These are phyloP conservation scores for Bradypus variegatus DNA, from an alignment of 2,797 vertebrate species.

Conservation along the genomic window DNA sequence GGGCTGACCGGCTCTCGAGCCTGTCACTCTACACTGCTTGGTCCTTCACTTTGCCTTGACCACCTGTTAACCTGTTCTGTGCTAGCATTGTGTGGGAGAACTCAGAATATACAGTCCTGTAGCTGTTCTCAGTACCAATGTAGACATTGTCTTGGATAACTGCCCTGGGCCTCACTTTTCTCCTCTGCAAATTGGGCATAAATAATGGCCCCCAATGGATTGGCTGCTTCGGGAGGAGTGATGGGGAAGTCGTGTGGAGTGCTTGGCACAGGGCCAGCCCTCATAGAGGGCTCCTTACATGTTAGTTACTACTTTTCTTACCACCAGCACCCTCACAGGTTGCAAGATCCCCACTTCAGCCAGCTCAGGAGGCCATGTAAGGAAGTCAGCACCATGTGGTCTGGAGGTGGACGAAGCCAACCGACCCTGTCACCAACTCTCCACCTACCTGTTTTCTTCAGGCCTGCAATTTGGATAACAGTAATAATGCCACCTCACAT, in stretches of 20 bases:
- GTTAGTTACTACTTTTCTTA: background rate
- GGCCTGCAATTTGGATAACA: background rate
- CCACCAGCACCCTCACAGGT: background rate
- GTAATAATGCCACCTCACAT: background rate
- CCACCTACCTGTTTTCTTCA: background rate
- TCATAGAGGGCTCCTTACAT: fast-evolving
- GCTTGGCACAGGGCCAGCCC: background rate
- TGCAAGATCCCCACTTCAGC: background rate
- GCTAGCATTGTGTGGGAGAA: background rate
- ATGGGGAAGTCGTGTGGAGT: background rate
- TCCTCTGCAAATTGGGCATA: background rate
- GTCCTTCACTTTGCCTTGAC: background rate
- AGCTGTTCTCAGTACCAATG: background rate
- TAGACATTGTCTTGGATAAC: background rate
- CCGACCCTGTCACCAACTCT: background rate
- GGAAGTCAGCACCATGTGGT: background rate
- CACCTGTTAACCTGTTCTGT: background rate
- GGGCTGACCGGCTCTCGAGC: background rate
- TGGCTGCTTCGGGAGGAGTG: background rate
- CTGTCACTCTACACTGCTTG: background rate
- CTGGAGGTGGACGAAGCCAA: background rate
- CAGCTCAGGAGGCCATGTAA: background rate
- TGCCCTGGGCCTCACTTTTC: background rate
- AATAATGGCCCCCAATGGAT: background rate
- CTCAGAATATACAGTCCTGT: background rate